Base-by-base conservation (phyloP, 2,797 vertebrate species). In the Silurus lanzhouensis region DNA sequence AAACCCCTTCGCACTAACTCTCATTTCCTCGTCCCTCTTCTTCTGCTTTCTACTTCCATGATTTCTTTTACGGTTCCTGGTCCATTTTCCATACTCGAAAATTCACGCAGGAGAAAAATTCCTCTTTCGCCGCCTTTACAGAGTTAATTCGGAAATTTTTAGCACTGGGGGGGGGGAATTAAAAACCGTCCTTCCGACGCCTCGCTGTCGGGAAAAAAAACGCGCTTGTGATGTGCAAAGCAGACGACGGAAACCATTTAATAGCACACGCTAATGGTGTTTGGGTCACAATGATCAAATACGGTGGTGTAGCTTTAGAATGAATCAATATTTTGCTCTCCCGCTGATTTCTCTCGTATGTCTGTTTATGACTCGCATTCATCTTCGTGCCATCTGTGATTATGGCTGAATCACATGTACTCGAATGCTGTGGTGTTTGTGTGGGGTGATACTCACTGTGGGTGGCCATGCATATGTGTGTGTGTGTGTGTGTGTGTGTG, bases 301-400 rank as follows among this genome's bases (percentile, higher is more conserved):
- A 31, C 60, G 67, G 52, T 25, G 27, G 67, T 64, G 64, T 57
- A 58, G 78, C 75, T 82, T 89, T 81, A 60, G 71, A 85, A 83
- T 60, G 71, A 84, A 67, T 87, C 78, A 84, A 82, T 87, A 87
- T 85, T 87, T 76, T 80, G 9, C 71, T 80, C 38, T n/a, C 74
- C 46, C 6, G 76, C 76, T 81, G 61, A 64, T 87, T 81, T 71
- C 22, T 63, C 61, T 78, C 60, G 67, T 81, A 58, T 80, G 74
- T 86, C 70, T 86, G 82, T 86, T 86, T 86, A 81, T 84, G 84
- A 84, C 77, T 72, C 44, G 46, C 52, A 86, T 86, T 83, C 82
- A 66, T 86, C 82, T 72, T 66, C 22, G 63, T 74, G 82, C 82
- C 85, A 87, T 84, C 85, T 87, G 85, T 80, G 85, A 84, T 83